Evolutionary conservation across 2,113 vertebrate species (phyloP).

Genomic region (Drymodes brunneopygia): DNA sequence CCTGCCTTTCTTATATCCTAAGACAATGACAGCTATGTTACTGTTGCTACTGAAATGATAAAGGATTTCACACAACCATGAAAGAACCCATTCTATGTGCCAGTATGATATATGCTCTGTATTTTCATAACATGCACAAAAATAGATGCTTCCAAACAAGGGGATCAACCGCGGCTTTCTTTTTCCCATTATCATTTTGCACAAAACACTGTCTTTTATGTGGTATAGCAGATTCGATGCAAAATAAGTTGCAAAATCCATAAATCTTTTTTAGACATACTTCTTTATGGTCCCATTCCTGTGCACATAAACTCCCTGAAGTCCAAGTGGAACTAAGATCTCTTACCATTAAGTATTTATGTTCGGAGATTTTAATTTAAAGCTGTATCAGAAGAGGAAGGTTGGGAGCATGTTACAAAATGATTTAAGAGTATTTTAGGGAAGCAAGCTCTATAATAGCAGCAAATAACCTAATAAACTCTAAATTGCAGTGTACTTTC

Average conservation of each 20-base stretch:
- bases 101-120: neutral
- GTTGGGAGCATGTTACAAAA: neutral
- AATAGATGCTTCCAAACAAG: neutral
- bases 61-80: neutral
- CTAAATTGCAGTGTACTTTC: neutral
- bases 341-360: neutral
- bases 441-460: neutral
- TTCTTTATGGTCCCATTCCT: neutral
- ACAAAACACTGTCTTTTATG: neutral
- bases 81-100: neutral
- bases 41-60: neutral
- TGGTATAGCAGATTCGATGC: neutral
- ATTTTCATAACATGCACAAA: neutral
- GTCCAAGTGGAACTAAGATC: neutral
- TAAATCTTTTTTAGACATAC: neutral
- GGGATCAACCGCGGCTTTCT: neutral
- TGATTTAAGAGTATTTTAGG: neutral
- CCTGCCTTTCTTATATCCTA: neutral
- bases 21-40: neutral
- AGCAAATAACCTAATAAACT: neutral
- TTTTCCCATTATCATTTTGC: neutral
- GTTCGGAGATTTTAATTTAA: neutral
- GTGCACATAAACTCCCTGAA: neutral
- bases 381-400: neutral
- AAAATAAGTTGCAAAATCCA: neutral